Evolutionary conservation across 2,797 vertebrate species (phyloP).

Genomic region (Molossus molossus): DNA sequence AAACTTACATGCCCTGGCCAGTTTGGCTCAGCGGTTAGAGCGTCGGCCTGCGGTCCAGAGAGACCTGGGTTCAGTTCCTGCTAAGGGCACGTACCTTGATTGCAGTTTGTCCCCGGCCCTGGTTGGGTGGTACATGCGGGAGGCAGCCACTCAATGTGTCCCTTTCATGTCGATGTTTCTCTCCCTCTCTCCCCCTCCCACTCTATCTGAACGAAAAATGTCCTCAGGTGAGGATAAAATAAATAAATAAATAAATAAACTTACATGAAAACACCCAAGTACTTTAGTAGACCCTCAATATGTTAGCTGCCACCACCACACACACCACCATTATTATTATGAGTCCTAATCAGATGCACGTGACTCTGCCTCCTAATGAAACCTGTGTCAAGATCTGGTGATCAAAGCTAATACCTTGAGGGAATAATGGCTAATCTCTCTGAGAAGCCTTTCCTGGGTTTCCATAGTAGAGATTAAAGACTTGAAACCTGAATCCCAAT

Average conservation of each 20-base stretch:
- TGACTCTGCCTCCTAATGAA: slow-evolving; percentile 36
- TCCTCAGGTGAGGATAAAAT: no score
- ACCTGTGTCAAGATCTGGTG: background rate
- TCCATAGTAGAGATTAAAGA: slow-evolving; percentile 20
- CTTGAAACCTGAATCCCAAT: slow-evolving; percentile 19
- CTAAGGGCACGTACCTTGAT: no score
- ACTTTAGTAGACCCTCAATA: background rate
- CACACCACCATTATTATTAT: background rate
- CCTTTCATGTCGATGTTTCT: no score
- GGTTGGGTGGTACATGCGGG: no score
- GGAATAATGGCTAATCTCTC: slow-evolving; percentile 34
- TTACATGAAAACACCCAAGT: background rate
- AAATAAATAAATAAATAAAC: slow-evolving; percentile 18
- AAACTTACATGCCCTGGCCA: background rate
- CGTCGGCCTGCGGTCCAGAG: no score
- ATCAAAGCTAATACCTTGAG: slow-evolving; percentile 47
- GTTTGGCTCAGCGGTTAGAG: no score
- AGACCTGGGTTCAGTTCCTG: no score
- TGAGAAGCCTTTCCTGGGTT: slow-evolving; percentile 40
- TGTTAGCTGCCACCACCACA: background rate
- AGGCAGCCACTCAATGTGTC: no score
- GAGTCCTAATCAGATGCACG: background rate
- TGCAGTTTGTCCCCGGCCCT: no score
- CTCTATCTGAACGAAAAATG: no score
- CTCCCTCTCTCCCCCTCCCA: no score